Evolutionary conservation across 1,140 invertebrate genomes (phyloP).

Genomic region (Pteromalus puparum): DNA sequence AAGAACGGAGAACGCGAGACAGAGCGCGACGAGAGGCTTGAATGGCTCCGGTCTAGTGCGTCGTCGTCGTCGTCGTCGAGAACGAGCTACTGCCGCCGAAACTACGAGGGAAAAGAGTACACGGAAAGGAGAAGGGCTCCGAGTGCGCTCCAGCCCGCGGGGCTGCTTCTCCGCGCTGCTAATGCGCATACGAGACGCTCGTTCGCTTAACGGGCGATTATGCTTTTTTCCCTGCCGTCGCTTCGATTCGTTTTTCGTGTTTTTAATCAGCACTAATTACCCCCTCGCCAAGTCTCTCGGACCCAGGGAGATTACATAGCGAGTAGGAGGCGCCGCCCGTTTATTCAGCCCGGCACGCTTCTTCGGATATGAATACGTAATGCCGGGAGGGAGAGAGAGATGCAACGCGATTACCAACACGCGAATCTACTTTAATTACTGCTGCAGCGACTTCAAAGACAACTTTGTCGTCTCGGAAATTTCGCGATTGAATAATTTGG

Average conservation of each 20-base stretch:
- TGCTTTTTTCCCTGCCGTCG: background rate
- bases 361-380: background rate
- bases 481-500: too few species aligned
- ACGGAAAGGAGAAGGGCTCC: background rate
- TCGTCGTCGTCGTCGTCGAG: background rate
- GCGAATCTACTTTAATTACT: background rate
- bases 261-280: background rate
- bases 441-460: too few species aligned
- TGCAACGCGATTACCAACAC: background rate
- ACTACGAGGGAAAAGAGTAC: background rate
- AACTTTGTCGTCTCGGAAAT: too few species aligned
- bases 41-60: conserved; percentile 30
- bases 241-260: background rate
- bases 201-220: background rate
- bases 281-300: too few species aligned
- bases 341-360: background rate
- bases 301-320: background rate
- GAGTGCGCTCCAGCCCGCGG: background rate
- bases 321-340: background rate
- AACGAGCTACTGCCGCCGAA: background rate
- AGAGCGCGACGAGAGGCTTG: conserved; percentile 11
- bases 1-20: conserved; percentile 45
- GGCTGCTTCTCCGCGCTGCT: background rate
- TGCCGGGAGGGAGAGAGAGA: background rate
- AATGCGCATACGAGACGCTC: too few species aligned